phyloP scores from a whole-genome alignment of 2,888 invertebrate species.

The Unio pictorum region DNA sequence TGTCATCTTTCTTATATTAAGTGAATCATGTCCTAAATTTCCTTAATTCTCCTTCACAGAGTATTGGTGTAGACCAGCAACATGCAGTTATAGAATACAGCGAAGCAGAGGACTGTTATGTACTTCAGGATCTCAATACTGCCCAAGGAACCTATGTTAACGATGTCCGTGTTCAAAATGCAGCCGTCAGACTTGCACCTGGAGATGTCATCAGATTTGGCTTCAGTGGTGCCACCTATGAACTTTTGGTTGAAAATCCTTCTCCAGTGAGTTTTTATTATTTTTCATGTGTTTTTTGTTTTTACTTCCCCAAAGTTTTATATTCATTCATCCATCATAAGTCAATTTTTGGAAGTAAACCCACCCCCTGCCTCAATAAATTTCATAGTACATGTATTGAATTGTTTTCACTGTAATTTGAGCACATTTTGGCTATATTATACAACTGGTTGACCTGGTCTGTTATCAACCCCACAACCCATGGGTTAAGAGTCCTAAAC shows the following conservation, averaged over 20 bases:
- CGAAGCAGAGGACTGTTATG: conserved; percentile 67
- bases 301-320: background rate
- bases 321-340: too few species aligned
- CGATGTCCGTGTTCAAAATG: conserved; percentile 71
- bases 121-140: conserved; percentile 71
- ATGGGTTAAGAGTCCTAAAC: too few species aligned
- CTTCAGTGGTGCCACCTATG: conserved; percentile 61
- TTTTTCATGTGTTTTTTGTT: background rate
- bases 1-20: too few species aligned
- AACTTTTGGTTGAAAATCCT: conserved; percentile 62
- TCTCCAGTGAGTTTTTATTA: conserved; percentile 46
- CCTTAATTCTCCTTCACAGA: conserved; percentile 41
- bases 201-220: conserved; percentile 70
- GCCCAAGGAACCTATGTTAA: conserved; percentile 71
- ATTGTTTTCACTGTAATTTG: too few species aligned
- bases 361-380: too few species aligned
- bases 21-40: too few species aligned
- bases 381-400: too few species aligned
- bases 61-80: conserved; percentile 66
- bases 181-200: conserved; percentile 68
- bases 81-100: conserved; percentile 71
- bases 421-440: too few species aligned
- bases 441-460: too few species aligned
- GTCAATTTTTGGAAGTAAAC: too few species aligned
- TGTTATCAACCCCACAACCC: too few species aligned